Conservation (phyloP, 2,888 invertebrate genomes). For the Stenolophus ochropezus region DNA sequence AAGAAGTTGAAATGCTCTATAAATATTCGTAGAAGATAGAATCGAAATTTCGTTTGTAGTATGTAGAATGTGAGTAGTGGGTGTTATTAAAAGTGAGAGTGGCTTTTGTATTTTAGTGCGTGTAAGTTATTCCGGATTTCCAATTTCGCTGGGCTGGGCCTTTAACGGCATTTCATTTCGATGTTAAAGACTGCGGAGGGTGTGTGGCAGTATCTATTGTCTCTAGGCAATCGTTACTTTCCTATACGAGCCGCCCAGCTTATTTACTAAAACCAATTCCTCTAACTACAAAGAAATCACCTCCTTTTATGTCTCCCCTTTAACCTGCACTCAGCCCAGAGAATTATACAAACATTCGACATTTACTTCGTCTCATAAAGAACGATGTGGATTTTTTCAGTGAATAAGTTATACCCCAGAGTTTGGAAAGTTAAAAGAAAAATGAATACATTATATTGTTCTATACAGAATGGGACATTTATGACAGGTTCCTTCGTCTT, state of each 20-base stretch:
- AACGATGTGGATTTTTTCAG: background rate
- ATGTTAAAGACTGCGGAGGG: conserved; percentile 37
- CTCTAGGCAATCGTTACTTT: conserved; percentile 53
- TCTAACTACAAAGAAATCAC: conserved; percentile 41
- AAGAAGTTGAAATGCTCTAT: too few species aligned
- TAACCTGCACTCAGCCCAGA: background rate
- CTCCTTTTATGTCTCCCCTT: conserved; percentile 18
- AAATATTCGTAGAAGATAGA: too few species aligned
- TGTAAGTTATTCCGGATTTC: conserved; percentile 14
- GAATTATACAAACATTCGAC: too few species aligned
- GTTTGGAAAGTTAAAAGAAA: background rate
- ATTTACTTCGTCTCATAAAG: background rate
- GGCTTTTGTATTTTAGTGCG: background rate
- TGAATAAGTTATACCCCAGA: background rate
- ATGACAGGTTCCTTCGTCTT: too few species aligned
- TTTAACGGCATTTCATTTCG: conserved; percentile 43
- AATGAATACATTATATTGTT: background rate
- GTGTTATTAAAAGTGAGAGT: conserved; percentile 19
- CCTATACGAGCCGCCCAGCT: conserved; percentile 47
- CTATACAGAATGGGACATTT: background rate
- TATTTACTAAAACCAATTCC: conserved; percentile 53
- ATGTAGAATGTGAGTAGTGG: background rate
- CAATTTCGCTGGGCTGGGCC: conserved; percentile 13
- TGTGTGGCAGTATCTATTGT: conserved; percentile 46
- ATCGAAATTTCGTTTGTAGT: too few species aligned